Evolutionary conservation across 2,113 vertebrate genomes (phyloP).

Genomic region (Bambusicola thoracicus): DNA sequence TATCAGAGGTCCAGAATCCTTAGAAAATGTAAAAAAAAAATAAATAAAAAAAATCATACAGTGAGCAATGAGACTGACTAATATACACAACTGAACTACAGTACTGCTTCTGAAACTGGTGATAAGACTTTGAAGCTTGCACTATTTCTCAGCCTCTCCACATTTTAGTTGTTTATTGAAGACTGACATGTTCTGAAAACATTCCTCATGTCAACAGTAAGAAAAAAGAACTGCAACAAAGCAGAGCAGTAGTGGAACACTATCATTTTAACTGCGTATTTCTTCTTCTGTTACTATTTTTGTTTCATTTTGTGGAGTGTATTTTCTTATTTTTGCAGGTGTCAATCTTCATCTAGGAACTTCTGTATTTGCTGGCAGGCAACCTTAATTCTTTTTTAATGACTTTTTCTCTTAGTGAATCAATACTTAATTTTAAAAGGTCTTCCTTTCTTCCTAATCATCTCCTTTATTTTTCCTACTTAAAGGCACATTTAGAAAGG

Average conservation of each 20-base stretch:
- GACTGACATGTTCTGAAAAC: background rate
- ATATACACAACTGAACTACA: rapidly evolving
- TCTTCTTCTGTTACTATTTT: conserved; percentile 16
- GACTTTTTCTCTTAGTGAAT: conserved; percentile 70
- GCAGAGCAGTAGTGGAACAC: background rate
- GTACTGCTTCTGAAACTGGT: background rate
- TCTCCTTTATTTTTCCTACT: conserved; percentile 59
- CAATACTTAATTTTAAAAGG: conserved; percentile 74
- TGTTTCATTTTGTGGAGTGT: conserved; percentile 1
- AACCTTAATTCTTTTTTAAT: conserved; percentile 72
- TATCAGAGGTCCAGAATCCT: background rate
- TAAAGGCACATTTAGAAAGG: conserved; percentile 49
- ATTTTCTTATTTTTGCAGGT: conserved; percentile 62
- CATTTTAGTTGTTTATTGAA: background rate
- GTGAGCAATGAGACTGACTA: background rate
- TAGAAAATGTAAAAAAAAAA: background rate
- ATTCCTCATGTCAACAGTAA: background rate
- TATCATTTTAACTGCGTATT: conserved; percentile 14
- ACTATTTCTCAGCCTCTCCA: background rate
- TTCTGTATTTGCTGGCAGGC: conserved; percentile 58
- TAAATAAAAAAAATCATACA: background rate
- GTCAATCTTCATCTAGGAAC: conserved; percentile 62
- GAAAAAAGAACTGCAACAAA: background rate
- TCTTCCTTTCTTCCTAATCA: conserved; percentile 65
- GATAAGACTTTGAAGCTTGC: background rate